These are phyloP conservation scores for Phyllotreta striolata DNA, from an alignment of 2,888 invertebrate species.

Conservation along the genomic window DNA sequence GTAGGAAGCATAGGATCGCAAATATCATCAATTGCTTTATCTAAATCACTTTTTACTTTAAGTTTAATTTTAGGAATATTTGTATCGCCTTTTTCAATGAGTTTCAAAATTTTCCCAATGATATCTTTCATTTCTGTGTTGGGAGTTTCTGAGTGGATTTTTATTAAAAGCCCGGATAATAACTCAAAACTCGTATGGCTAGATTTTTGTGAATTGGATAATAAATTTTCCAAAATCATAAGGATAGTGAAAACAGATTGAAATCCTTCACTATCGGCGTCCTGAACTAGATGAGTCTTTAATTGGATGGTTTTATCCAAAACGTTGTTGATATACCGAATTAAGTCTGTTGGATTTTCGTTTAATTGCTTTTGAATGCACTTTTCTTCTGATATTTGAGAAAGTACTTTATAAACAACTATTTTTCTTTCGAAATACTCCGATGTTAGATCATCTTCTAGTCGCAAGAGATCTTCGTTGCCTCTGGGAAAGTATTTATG, in stretches of 20 bases:
- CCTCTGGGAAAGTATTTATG: constrained; percentile 51
- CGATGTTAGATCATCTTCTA: constrained; percentile 59
- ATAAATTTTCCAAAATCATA: constrained; percentile 57
- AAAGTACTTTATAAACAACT: constrained; percentile 63
- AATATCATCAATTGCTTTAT: constrained; percentile 72
- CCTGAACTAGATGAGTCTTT: constrained; percentile 45
- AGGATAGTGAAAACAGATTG: constrained; percentile 53
- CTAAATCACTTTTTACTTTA: constrained; percentile 61
- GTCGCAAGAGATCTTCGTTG: constrained; percentile 56
- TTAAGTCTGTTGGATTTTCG: constrained; percentile 60
- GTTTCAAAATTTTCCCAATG: constrained; percentile 46
- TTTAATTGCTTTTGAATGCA: constrained; percentile 61
- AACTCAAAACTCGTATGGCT: constrained; percentile 53
- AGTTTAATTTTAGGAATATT: constrained; percentile 28
- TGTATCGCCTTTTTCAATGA: constrained; percentile 30
- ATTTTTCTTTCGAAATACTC: constrained; percentile 59
- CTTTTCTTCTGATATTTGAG: constrained; percentile 63
- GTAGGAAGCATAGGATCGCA: constrained; percentile 79
- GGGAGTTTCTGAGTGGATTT: constrained; percentile 47
- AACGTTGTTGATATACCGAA: constrained; percentile 63
- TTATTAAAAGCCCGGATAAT: constrained; percentile 51
- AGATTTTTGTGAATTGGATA: constrained; percentile 49
- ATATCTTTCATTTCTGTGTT: constrained; percentile 51
- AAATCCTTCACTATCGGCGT: constrained; percentile 50
- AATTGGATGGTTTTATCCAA: constrained; percentile 51